Percentiles rank a stretch among this genome's conserved stretches.
Evolutionary conservation across 2,888 invertebrate genomes (phyloP).

Genomic region (Meiosimyza decipiens): DNA sequence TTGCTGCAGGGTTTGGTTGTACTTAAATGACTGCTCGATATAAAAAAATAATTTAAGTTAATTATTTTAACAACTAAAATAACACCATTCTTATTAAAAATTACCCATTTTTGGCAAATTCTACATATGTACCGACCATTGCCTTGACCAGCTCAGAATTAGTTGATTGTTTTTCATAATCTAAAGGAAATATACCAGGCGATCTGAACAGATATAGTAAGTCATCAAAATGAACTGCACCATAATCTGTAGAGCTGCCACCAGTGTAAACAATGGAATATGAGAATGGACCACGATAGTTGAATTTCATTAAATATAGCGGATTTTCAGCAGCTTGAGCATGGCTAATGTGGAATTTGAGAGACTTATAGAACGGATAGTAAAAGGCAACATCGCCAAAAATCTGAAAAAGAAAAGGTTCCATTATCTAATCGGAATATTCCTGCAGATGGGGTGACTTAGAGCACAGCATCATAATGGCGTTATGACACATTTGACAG

Average conservation of each 20-base stretch:
- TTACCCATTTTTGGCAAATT: slow-evolving; percentile 68
- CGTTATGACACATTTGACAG: too few species aligned
- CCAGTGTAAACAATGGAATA: slow-evolving; percentile 55
- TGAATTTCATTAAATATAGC: slow-evolving; percentile 67
- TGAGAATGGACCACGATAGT: slow-evolving; percentile 64
- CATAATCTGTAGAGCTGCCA: slow-evolving; percentile 44
- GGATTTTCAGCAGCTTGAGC: slow-evolving; percentile 48
- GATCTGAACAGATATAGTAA: slow-evolving; percentile 67
- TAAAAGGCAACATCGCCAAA: slow-evolving; percentile 67
- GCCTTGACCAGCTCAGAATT: slow-evolving; percentile 61
- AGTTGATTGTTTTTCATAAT: slow-evolving; percentile 53
- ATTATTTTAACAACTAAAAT: background rate
- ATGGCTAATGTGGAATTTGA: slow-evolving; percentile 44
- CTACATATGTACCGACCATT: slow-evolving; percentile 65
- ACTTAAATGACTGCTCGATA: slow-evolving; percentile 34
- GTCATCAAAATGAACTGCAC: slow-evolving; percentile 69
- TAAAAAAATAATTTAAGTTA: background rate
- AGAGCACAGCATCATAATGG: background rate
- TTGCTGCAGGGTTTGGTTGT: slow-evolving; percentile 44
- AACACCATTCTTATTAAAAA: slow-evolving; percentile 24
- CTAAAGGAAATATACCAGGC: slow-evolving; percentile 58
- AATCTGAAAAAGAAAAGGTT: slow-evolving; percentile 54
- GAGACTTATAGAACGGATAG: slow-evolving; percentile 63
- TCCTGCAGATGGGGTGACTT: background rate
- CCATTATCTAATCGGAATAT: too few species aligned